Evolutionary conservation across 2,888 invertebrate genomes (phyloP), one percentile per base, ranked within the genome.

Genomic region (Xestobium rufovillosum): DNA sequence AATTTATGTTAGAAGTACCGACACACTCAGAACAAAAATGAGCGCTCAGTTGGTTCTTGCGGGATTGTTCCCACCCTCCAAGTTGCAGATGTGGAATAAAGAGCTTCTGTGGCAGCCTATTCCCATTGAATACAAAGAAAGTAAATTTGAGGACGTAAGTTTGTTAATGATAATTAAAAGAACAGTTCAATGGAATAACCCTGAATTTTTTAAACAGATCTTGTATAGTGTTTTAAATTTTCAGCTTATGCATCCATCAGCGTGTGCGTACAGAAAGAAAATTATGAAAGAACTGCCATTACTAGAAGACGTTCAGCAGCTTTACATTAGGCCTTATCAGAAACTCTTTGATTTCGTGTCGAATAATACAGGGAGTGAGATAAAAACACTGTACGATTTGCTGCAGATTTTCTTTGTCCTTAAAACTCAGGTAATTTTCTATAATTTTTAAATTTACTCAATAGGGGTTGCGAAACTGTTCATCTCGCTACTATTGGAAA

Each of bases 1-100:
- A 32, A 40, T 83, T 30, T 69, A 73, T 55, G 72, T 82, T 2
- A 72, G 78, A 54, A 76, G 77, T 34, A 81, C 84, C 1, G 78
- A 78, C 42, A 73, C 78, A 6, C 72, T 79, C 49, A 70, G 86
- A 33, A 80, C 85, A 2, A 70, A 80, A 56, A 81, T 81, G 76
- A 78, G 80, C 34, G 76, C 80, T 29, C 69, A 76, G 48, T 66
- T 76, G 14, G 72, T 80, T 27, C 61, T 82, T 41, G 79, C 82
- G 12, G 81, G 79, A 9, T 58, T 85, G 38, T 83, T 75, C 64
- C 77, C 76, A 30, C 79, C 80, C 1, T 48, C 35, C 13, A 67
- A 68, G 6, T 50, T 63, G 12, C 70, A 73, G 57, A 65, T 67
- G 43, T 78, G 77, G 77, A 73, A 73, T 49, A 49, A 59, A 3